Base-by-base conservation (phyloP, 2,888 invertebrate genomes). In the Cordilura impudica region DNA sequence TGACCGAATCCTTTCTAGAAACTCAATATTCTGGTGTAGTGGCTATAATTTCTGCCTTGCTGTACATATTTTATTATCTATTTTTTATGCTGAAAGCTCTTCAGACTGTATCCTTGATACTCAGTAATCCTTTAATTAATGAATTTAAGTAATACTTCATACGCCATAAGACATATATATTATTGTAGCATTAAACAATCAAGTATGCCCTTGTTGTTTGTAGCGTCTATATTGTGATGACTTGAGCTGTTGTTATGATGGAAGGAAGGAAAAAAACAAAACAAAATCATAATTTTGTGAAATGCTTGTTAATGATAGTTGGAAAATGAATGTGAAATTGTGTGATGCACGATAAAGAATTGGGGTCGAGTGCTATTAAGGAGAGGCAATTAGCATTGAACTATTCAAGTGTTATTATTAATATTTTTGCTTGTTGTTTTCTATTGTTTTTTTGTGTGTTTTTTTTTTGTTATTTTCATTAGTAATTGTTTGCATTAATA, bases 321-420 rank as follows among this genome's bases (percentile, higher is more conserved):
- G 58, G 18, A 18, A 47, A 74, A 65, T 56, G 26, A 39, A 49
- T 35, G 19, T 51, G 51, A 4, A 26, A 51, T 51, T 26, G n/a
- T n/a, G n/a, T 10, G 23, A 18, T n/a, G 23, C 5, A n/a, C 21
- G 21, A 23, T 0, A 12, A 51, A 29, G n/a, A 39, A 16, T 18
- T 6, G 14, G 14, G 12, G 6, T 16, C 1, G 39, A 47, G 47
- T 39, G 14, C n/a, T 0, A 2, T 14, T 31, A 31, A n/a, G 47
- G 23, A 56, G 18, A 45, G 31, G 18, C 19, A 71, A 76, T 76
- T 66, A 71, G 43, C 35, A 47, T 61, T 61, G 8, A 66, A 71
- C 29, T 45, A 54, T 71, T 60, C 45, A 66, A 71, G 26, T 66
- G 14, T 60, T 61, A 66, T 77, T 71, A 71, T 66, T 65, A 29